Evolutionary conservation across 2,113 vertebrate species (phyloP).

Genomic region (Passer montanus): DNA sequence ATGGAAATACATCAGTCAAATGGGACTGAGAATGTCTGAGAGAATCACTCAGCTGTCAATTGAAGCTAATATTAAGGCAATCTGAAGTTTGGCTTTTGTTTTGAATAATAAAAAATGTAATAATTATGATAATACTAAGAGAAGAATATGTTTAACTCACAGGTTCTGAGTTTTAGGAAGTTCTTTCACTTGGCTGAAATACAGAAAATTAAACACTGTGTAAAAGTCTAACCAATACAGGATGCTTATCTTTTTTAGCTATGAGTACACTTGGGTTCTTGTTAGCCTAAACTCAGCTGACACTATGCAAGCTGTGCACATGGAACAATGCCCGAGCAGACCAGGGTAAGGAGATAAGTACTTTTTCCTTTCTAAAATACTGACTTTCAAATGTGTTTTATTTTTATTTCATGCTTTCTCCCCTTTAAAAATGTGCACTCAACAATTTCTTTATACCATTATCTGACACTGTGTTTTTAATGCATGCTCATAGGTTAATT

Average conservation of each 20-base stretch:
- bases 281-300: background rate
- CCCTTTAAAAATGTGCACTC: background rate
- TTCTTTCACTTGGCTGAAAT: background rate
- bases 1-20: background rate
- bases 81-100: background rate
- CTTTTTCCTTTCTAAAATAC: background rate
- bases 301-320: background rate
- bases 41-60: background rate
- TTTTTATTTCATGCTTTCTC: background rate
- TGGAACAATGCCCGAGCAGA: background rate
- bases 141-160: background rate
- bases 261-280: background rate
- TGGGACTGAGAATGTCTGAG: background rate
- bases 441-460: background rate
- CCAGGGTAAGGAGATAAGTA: fast-evolving
- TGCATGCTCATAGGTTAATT: background rate
- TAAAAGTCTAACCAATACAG: background rate
- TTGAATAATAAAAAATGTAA: background rate
- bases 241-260: background rate
- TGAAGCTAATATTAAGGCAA: background rate
- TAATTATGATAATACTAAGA: background rate
- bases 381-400: background rate
- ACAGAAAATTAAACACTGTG: background rate
- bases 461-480: background rate
- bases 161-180: background rate